These are phyloP conservation scores for Centruroides vittatus DNA, from an alignment of 1,140 invertebrate genomes.

Conservation along the genomic window DNA sequence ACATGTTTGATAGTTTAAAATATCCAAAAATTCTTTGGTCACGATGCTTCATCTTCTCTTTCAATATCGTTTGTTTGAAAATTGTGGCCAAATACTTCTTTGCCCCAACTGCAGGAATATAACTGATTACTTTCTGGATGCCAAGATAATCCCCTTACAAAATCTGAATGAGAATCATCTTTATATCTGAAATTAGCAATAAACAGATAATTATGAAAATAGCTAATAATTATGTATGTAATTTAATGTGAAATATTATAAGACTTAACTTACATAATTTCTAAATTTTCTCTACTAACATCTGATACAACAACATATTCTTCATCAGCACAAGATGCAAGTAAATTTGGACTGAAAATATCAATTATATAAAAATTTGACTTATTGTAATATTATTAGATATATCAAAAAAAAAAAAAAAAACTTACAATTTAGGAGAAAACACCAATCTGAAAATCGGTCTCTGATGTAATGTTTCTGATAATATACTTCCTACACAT, in stretches of 20 bases:
- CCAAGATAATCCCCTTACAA: slow-evolving; percentile 8
- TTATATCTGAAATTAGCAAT: slow-evolving; percentile 10
- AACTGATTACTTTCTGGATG: slow-evolving; percentile 1
- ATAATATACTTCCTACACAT: neutral
- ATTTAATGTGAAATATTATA: too few species aligned
- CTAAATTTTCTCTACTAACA: neutral
- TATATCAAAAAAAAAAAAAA: neutral
- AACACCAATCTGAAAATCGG: slow-evolving; percentile 1
- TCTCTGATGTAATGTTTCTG: slow-evolving; percentile 1
- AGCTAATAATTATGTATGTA: too few species aligned
- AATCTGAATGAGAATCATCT: slow-evolving; percentile 8
- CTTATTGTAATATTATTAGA: too few species aligned
- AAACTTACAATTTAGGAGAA: neutral
- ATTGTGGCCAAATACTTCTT: slow-evolving; percentile 10
- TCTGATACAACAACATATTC: slow-evolving; percentile 1
- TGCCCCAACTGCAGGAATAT: slow-evolving; percentile 9
- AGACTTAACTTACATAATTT: neutral
- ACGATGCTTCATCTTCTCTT: too few species aligned
- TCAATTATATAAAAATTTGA: neutral
- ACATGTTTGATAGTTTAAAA: too few species aligned
- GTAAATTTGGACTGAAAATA: slow-evolving; percentile 2
- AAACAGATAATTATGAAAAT: too few species aligned
- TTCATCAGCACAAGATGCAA: slow-evolving; percentile 11
- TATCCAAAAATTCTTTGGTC: too few species aligned
- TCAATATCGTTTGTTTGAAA: neutral